Evolutionary conservation across 1,140 invertebrate genomes (phyloP).

Genomic region (Grapholita molesta): DNA sequence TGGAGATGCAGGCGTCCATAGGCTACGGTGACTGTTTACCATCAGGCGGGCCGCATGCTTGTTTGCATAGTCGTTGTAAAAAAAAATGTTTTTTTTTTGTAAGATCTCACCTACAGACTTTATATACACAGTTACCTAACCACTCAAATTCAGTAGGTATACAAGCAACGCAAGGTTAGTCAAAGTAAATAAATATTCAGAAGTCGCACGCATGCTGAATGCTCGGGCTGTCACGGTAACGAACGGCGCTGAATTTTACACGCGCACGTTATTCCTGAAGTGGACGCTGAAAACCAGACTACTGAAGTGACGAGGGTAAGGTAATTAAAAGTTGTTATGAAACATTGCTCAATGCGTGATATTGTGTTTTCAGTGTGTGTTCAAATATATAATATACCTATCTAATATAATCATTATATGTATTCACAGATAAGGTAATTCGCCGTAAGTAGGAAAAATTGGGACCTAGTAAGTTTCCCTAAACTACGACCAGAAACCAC

Average conservation of each 20-base stretch:
- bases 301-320: slow-evolving; percentile 1
- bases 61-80: no score
- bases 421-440: no score
- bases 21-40: no score
- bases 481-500: no score
- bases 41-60: no score
- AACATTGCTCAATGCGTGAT: neutral
- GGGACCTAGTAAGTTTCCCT: no score
- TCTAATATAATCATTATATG: neutral
- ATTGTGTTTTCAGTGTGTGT: neutral
- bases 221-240: neutral
- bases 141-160: neutral
- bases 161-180: neutral
- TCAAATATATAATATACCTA: neutral
- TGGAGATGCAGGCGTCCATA: no score
- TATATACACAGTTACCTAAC: no score
- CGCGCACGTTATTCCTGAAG: slow-evolving; percentile 1
- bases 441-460: no score
- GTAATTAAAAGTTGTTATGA: neutral
- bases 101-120: no score
- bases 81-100: no score
- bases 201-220: slow-evolving; percentile 8
- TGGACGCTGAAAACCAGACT: neutral
- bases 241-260: neutral
- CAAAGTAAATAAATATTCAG: slow-evolving; percentile 9